Evolutionary conservation across 2,888 invertebrate species (phyloP).

Genomic region (Eueremaeus valkanovi): DNA sequence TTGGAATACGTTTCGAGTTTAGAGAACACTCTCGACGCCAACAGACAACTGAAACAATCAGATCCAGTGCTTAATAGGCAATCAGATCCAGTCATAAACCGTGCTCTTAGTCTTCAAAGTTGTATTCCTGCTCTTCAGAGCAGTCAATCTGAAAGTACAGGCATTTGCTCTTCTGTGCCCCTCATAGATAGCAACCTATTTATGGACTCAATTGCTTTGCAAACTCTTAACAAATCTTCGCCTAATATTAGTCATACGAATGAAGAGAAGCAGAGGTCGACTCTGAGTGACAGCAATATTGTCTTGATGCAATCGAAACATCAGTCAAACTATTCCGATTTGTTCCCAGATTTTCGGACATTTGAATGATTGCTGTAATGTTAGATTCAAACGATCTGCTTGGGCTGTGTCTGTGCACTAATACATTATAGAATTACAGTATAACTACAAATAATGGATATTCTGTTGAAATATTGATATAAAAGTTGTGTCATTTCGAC

Average conservation of each 20-base stretch:
- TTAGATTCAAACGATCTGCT: too few species aligned
- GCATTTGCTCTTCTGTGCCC: not conserved
- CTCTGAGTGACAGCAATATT: slow-evolving; percentile 16
- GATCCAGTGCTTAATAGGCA: not conserved
- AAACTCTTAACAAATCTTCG: not conserved
- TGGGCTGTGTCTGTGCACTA: too few species aligned
- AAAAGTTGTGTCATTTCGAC: too few species aligned
- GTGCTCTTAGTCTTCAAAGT: slow-evolving; percentile 34
- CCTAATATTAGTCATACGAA: not conserved
- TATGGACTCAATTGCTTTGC: not conserved
- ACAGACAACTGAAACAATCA: not conserved
- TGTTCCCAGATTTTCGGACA: too few species aligned
- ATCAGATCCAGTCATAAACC: not conserved
- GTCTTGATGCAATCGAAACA: not conserved
- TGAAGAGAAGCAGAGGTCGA: not conserved
- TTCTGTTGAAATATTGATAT: too few species aligned
- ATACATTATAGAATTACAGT: too few species aligned
- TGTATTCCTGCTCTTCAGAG: not conserved
- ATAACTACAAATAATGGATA: too few species aligned
- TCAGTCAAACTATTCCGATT: not conserved
- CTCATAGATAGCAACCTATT: not conserved
- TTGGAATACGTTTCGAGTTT: slow-evolving; percentile 15
- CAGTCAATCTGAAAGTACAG: not conserved
- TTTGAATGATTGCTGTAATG: too few species aligned
- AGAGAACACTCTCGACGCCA: slow-evolving; percentile 7